Evolutionary conservation across 1,140 invertebrate species (phyloP).

Genomic region (Drosophila athabasca): DNA sequence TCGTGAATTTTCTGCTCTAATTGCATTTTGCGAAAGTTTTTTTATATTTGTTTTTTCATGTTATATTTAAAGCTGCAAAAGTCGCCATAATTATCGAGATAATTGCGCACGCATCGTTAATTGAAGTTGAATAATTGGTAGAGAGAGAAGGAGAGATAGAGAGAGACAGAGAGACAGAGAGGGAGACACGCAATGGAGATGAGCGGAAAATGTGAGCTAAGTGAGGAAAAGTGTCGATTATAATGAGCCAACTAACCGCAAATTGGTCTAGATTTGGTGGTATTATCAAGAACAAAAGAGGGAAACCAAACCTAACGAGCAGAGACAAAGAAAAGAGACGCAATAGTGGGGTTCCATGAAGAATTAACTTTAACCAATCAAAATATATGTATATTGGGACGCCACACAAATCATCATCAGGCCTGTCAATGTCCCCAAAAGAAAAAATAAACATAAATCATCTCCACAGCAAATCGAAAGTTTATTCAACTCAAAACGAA

Average conservation of each 20-base stretch:
- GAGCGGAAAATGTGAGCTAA: slow-evolving; percentile 31
- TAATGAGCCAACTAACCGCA: slow-evolving; percentile 48
- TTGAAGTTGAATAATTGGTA: slow-evolving; percentile 31
- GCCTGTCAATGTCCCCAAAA: slow-evolving; percentile 5
- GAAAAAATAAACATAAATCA: slow-evolving; percentile 37
- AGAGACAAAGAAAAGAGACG: background rate
- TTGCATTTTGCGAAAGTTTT: slow-evolving; percentile 54
- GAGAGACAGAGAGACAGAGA: background rate
- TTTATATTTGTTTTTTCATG: background rate
- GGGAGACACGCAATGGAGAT: slow-evolving; percentile 31
- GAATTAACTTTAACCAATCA: slow-evolving; percentile 32
- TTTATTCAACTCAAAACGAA: slow-evolving; percentile 41
- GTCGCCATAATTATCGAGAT: slow-evolving; percentile 56
- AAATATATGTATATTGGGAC: slow-evolving; percentile 8
- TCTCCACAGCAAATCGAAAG: slow-evolving; percentile 34
- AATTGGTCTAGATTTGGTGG: slow-evolving; percentile 39
- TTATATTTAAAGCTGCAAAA: slow-evolving; percentile 20
- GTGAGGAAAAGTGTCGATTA: slow-evolving; percentile 50
- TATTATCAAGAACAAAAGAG: slow-evolving; percentile 30
- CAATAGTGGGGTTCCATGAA: background rate
- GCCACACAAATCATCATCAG: slow-evolving; percentile 26
- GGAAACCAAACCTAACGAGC: too few relatives aligned
- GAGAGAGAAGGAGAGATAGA: background rate
- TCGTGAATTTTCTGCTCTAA: slow-evolving; percentile 56
- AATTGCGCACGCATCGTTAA: slow-evolving; percentile 62